A percentile compares a stretch with the other conserved stretches of the same genome.
Conservation (phyloP, 2,888 invertebrate species). For the Harmothoe impar region DNA sequence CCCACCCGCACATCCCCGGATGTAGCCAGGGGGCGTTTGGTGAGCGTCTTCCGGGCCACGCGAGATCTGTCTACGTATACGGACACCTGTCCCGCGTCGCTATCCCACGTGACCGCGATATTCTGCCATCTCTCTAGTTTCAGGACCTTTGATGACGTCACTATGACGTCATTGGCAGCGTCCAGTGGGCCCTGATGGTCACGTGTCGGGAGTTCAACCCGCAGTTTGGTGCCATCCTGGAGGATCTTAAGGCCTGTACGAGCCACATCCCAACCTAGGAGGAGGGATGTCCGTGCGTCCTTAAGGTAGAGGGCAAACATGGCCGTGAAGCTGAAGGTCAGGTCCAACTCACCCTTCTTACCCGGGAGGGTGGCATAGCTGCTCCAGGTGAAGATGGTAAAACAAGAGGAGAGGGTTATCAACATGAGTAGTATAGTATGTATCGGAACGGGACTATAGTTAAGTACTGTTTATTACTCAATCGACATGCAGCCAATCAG, state of each 20-base stretch:
- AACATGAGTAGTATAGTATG: background rate
- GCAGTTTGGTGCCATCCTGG: background rate
- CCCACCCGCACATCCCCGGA: background rate
- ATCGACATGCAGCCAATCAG: no score
- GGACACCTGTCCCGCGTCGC: background rate
- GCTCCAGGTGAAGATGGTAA: background rate
- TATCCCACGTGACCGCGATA: background rate
- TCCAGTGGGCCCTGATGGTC: background rate
- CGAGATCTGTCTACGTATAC: background rate
- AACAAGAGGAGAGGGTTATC: background rate
- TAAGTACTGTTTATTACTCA: no score
- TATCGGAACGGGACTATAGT: no score
- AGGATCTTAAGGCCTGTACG: background rate
- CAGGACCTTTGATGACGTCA: background rate
- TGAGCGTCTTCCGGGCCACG: background rate
- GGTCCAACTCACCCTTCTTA: background rate
- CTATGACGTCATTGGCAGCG: background rate
- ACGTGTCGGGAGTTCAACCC: background rate
- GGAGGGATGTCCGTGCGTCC: background rate
- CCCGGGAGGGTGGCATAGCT: slow-evolving; percentile 22
- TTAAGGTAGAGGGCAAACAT: background rate
- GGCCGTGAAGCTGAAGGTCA: slow-evolving; percentile 31
- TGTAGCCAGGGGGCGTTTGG: background rate
- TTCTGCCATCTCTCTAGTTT: background rate
- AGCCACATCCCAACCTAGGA: slow-evolving; percentile 12